Percentiles rank a stretch among this genome's conserved stretches.
phyloP scores from a whole-genome alignment of 2,888 invertebrate genomes.

The Eristalis arbustorum region DNA sequence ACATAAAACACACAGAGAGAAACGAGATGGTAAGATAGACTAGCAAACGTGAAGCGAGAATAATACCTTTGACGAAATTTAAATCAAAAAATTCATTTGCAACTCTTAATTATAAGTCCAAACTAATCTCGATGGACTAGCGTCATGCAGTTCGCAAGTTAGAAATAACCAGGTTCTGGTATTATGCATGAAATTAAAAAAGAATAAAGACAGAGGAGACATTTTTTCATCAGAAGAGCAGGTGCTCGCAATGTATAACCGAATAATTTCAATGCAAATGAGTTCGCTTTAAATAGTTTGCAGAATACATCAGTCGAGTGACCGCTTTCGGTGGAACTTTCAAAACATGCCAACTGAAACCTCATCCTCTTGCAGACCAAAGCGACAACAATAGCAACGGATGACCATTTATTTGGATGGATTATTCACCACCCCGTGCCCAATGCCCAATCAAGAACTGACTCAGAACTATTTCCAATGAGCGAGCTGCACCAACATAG shows the following conservation, averaged over 20 bases:
- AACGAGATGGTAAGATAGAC: background rate
- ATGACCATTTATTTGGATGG: constrained; percentile 35
- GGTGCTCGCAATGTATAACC: constrained; percentile 11
- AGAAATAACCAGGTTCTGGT: background rate
- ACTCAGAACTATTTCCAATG: constrained; percentile 20
- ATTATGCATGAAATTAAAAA: background rate
- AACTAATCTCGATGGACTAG: background rate
- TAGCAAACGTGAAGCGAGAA: background rate
- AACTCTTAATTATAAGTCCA: background rate
- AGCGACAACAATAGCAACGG: constrained; percentile 14
- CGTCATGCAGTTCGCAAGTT: background rate
- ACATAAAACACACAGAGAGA: background rate
- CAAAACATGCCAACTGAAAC: constrained; percentile 1
- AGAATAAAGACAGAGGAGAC: background rate
- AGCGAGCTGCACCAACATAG: constrained; percentile 8
- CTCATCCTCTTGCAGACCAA: background rate
- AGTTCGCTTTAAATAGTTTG: constrained; percentile 19
- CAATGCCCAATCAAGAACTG: constrained; percentile 26
- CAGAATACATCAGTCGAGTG: constrained; percentile 6
- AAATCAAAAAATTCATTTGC: background rate
- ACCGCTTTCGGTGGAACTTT: constrained; percentile 7
- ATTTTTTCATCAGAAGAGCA: background rate
- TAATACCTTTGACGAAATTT: background rate
- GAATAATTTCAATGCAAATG: constrained; percentile 34
- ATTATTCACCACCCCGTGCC: constrained; percentile 8